phyloP scores from a whole-genome alignment of 2,888 invertebrate genomes.

The Kryphioiulus occultus region DNA sequence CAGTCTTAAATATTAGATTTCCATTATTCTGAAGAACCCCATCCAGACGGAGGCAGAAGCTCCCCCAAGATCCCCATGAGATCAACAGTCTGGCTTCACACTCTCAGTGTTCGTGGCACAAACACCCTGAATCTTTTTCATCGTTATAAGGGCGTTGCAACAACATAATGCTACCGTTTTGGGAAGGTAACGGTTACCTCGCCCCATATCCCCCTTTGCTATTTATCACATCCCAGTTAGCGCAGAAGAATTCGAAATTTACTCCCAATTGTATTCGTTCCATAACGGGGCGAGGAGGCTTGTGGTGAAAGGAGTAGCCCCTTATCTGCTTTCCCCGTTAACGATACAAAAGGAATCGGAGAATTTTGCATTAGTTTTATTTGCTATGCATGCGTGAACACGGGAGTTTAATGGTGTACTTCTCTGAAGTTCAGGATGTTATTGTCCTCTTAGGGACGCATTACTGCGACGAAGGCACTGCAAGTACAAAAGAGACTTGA shows the following conservation, averaged over 20 bases:
- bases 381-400: not conserved
- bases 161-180: not conserved
- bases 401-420: not conserved
- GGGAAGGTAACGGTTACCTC: not conserved
- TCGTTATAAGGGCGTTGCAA: not conserved
- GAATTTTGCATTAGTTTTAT: not conserved
- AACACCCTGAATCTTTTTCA: not conserved
- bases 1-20: too few species aligned
- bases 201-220: not conserved
- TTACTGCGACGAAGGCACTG: not conserved
- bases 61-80: not conserved
- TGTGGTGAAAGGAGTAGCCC: not conserved
- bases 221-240: not conserved
- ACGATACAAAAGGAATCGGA: not conserved
- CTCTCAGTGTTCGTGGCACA: not conserved
- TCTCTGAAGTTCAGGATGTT: too few species aligned
- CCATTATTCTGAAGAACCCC: not conserved
- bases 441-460: not conserved
- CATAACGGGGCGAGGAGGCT: not conserved
- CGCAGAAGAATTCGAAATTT: not conserved
- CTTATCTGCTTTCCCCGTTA: not conserved
- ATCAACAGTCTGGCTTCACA: too few species aligned
- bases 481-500: not conserved
- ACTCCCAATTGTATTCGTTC: not conserved
- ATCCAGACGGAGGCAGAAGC: not conserved